phyloP scores from a whole-genome alignment of 2,113 vertebrate genomes.

The Paracyprichromis sp. region DNA sequence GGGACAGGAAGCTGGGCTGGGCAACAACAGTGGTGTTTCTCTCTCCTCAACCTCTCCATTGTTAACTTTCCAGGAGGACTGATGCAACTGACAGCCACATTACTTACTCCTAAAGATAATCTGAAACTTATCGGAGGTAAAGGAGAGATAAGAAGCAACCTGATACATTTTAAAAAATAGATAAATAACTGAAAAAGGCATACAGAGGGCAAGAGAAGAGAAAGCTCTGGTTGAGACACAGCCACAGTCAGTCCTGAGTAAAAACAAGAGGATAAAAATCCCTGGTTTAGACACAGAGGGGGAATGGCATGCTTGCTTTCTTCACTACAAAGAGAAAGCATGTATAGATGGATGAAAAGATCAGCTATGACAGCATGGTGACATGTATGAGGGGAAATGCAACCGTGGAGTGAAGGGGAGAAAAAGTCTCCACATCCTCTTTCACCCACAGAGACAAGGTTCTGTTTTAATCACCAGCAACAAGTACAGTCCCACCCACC shows the following conservation, averaged over 20 bases:
- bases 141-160: constrained; percentile 42
- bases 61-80: neutral
- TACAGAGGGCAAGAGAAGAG: constrained; percentile 14
- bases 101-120: neutral
- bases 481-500: neutral
- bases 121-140: constrained; percentile 19
- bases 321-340: constrained; percentile 35
- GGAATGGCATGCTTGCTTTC: constrained; percentile 54
- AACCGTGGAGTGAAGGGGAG: neutral
- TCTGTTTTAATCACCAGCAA: neutral
- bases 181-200: neutral
- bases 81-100: neutral
- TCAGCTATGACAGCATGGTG: neutral
- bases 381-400: constrained; percentile 10
- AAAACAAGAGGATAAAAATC: constrained; percentile 56
- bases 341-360: neutral
- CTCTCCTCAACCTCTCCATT: constrained; percentile 43
- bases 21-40: constrained; percentile 32
- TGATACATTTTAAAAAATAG: neutral
- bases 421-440: constrained; percentile 11
- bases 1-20: constrained; percentile 45
- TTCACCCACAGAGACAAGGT: neutral
- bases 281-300: constrained; percentile 50
- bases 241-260: constrained; percentile 53
- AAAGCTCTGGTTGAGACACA: constrained; percentile 50